A percentile compares a stretch with the other conserved stretches of the same genome.
Evolutionary conservation across 2,113 vertebrate genomes (phyloP).

Genomic region (Pseudorasbora parva): DNA sequence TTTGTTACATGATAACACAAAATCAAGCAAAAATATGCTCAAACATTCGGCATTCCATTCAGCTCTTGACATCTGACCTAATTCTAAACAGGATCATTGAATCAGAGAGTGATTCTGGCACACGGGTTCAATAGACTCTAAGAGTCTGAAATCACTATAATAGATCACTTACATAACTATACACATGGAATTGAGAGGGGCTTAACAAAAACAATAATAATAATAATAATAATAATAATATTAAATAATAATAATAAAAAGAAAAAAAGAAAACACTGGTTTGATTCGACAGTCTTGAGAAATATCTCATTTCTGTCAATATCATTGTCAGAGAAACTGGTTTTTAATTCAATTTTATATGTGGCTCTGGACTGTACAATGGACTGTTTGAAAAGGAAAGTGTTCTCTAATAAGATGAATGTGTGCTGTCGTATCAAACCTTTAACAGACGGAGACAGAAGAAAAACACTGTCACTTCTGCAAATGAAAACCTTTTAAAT

Average conservation of each 20-base stretch:
- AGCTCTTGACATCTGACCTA: not conserved
- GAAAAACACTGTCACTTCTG: conserved; percentile 3
- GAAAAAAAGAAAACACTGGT: not conserved
- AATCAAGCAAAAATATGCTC: not conserved
- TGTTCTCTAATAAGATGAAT: conserved; percentile 18
- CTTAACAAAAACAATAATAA: conserved; percentile 34
- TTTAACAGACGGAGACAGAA: conserved; percentile 28
- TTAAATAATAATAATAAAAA: too few species aligned
- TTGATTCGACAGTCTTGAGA: conserved; percentile 34
- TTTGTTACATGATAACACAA: not conserved
- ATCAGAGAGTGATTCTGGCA: not conserved
- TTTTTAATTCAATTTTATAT: conserved; percentile 14
- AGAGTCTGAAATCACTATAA: conserved; percentile 16
- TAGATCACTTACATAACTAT: conserved; percentile 34
- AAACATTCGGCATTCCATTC: not conserved
- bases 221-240: too few species aligned
- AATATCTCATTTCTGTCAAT: conserved; percentile 43
- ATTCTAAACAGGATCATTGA: not conserved
- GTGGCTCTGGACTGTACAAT: conserved; percentile 29
- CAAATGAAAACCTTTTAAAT: conserved; percentile 38
- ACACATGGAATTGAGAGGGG: conserved; percentile 19
- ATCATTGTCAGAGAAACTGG: conserved; percentile 21
- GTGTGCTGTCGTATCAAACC: conserved; percentile 28
- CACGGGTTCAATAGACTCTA: not conserved
- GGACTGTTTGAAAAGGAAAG: conserved; percentile 14